Evolutionary conservation across 2,888 invertebrate species (phyloP), one percentile per base, ranked within the genome.

Genomic region (Psylliodes chrysocephalus): DNA sequence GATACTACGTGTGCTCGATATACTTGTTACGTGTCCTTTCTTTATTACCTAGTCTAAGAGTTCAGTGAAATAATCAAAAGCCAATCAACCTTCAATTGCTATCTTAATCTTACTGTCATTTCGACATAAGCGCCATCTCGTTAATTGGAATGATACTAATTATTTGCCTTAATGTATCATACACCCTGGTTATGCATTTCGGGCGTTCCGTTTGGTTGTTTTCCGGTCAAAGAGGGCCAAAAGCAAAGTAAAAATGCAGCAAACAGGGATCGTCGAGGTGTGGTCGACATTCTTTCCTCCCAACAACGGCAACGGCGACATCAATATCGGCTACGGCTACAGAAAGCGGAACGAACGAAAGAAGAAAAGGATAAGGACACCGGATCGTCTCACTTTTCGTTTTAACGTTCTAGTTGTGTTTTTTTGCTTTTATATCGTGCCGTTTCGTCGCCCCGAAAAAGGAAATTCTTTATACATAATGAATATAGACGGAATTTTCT

Each of bases 261-360:
- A 40, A 59, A 40, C 49, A 28, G 14, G 35, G 49, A 51, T 47
- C 38, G 57, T 33, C 38, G 49, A 47, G 54, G 54, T 54, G 47
- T 38, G 38, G 53, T 38, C 63, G 53, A 59, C 53, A 47, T 63
- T 60, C 51, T 56, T 60, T 52, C 33, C n/a, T n/a, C n/a, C n/a
- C n/a, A n/a, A n/a, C n/a, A n/a, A n/a, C n/a, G n/a, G n/a, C n/a
- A n/a, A n/a, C n/a, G n/a, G n/a, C 35, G 40, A 68, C 67, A 66
- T 70, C 70, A 63, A 66, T 69, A 66, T 64, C 59, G 54, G n/a
- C 46, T n/a, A n/a, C n/a, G n/a, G n/a, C n/a, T n/a, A n/a, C n/a
- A n/a, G 61, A 54, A 22, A 22, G 22, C 2, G 49, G 19, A 40
- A 42, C 57, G 25, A 57, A 46, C 25, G 49, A 64, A 66, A 56